Evolutionary conservation across 2,797 vertebrate species (phyloP), one percentile per base, ranked within the genome.

Genomic region (Xiphophorus birchmanni): DNA sequence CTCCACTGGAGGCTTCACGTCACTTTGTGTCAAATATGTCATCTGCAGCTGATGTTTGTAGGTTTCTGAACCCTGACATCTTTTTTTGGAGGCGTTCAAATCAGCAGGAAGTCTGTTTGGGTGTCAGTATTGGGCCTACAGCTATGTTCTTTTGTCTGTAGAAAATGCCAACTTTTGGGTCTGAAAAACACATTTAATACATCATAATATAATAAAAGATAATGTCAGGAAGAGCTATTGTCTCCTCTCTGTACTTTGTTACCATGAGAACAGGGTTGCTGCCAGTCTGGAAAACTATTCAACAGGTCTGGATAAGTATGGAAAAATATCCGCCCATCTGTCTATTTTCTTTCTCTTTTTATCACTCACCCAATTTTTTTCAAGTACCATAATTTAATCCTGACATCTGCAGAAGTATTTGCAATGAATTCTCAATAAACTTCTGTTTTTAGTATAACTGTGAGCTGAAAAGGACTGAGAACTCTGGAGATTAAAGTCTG

Each of bases 121-220:
- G 48, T 45, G 2, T 42, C 50, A 48, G 45, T 72, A 44, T 67
- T 80, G 37, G 32, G 47, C 82, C 52, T 82, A 52, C 11, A 54
- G 75, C 56, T 29, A 58, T 58, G 26, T n/a, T 71, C 4, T 44
- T 5, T 15, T 71, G 23, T 75, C 77, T 74, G 32, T 69, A 63
- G 37, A 77, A 84, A 86, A 86, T 77, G 37, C 84, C 32, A 85
- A 77, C 45, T 48, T 75, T 77, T 48, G 71, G 48, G 9, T 77
- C 44, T 83, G 26, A n/a, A 52, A 74, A 80, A 60, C 37, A 40
- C 47, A 63, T 54, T 60, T 74, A 37, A 63, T 84, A 75, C 21
- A 77, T 29, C 32, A 76, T 83, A 80, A 76, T 78, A 80, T 71
- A 65, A 77, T 85, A 72, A 75, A 79, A 85, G 54, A 86, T 80